Evolutionary conservation across 1,140 invertebrate genomes (phyloP), one percentile per base, ranked within the genome.

Genomic region (Halotydeus destructor): DNA sequence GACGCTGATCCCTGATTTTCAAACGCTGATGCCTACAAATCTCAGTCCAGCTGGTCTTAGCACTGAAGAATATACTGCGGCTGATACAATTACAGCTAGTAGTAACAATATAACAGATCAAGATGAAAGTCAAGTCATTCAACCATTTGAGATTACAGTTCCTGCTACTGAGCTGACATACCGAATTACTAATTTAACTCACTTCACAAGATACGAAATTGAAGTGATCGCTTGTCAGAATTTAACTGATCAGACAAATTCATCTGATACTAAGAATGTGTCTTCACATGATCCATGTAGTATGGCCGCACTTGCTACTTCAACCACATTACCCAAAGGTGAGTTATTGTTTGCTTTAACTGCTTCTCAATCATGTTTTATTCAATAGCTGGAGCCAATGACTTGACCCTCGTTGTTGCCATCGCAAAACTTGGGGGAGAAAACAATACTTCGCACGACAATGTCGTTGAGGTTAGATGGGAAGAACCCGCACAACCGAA

Each of bases 401-500:
- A 12, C 22, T 34, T 23, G 33, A 18, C 32, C 9, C 12, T 43
- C 24, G 48, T 49, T 36, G 47, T 43, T 14, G 38, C 5, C 33
- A 37, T 33, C 48, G 60, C 27, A 40, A 28, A 19, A 45, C 48
- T 6, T 40, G 37, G 34, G 47, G 39, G 18, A 49, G 62, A 63
- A 49, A 53, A 55, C 12, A 59, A 57, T 14, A 45, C 47, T 23
- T 55, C 54, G 19, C 38, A 36, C 12, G 12, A 4, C 5, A n/a
- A 16, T 35, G 11, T 35, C 1, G 53, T 66, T 4, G 53, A 59
- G 9, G 51, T 76, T 3, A 57, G 49, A 8, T 94, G 86, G 86
- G 58, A 69, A 0, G 72, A 77, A 51, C 85, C 85, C 0, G 40
- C 52, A n/a, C 57, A 72, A 43, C 82, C 84, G 0, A 94, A 94